phyloP scores from a whole-genome alignment of 2,797 vertebrate species.

The Halcyon chelicuti region DNA sequence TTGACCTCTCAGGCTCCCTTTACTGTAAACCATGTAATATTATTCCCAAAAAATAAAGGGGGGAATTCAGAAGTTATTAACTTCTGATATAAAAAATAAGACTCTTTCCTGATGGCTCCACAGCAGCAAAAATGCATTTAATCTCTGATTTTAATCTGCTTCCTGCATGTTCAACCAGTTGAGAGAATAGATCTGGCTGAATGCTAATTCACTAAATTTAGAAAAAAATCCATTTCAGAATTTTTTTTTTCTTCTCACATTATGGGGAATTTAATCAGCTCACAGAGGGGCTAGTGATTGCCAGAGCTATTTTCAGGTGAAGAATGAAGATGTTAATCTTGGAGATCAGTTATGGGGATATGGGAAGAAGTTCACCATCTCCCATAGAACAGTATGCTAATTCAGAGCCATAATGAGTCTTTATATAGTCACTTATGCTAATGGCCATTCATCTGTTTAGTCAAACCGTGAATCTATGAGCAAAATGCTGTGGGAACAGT shows the following conservation, averaged over 20 bases:
- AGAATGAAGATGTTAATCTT: background rate
- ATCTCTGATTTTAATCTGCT: background rate
- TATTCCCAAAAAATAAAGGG: background rate
- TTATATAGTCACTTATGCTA: background rate
- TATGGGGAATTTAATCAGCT: background rate
- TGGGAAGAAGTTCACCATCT: background rate
- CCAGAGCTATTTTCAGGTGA: background rate
- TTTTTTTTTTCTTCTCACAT: background rate
- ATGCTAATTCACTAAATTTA: background rate
- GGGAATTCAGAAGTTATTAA: background rate
- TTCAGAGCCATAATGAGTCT: background rate
- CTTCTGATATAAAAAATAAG: background rate
- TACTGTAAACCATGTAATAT: background rate
- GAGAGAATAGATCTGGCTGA: background rate
- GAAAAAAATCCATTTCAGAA: background rate
- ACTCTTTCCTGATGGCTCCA: background rate
- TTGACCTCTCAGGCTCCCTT: background rate
- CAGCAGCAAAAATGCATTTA: background rate
- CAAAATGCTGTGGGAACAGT: background rate
- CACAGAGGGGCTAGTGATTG: background rate
- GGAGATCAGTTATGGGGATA: background rate
- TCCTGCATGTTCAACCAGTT: background rate
- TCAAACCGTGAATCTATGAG: background rate
- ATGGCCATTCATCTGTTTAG: background rate
- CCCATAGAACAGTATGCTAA: background rate